Evolutionary conservation across 2,888 invertebrate genomes (phyloP), one percentile per base, ranked within the genome.

Genomic region (Abscondita cerata): DNA sequence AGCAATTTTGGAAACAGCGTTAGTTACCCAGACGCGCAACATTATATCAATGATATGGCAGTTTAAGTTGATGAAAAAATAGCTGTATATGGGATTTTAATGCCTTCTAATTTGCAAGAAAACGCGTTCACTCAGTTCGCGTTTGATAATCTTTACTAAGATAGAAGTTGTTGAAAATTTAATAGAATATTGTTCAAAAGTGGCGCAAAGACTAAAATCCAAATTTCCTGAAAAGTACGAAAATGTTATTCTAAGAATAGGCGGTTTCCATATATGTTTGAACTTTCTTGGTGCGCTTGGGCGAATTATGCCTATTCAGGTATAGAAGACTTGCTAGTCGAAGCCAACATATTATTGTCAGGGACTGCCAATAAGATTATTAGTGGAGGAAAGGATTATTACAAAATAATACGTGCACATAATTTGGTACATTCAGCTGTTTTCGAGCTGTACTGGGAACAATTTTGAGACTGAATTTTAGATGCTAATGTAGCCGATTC

Each of bases 281-380:
- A 58, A 52, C 52, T 58, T 44, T 38, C 20, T 58, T 20, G 41
- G 57, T 3, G 56, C 50, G 15, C 40, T 57, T 12, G 57, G 57
- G 1, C 48, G 19, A 19, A 9, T 48, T 12, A 48, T 48, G 48
- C 33, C 31, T 4, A 5, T 33, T 52, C 59, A 2, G 36, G 52
- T 25, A 38, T 59, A 31, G 47, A 47, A 25, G 25, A 52, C 3
- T 4, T 59, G 4, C 25, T 59, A 13, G 59, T 59, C 5, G 25
- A 33, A 8, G 47, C 20, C 1, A 12, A 25, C 8, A 34, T 59
- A 1, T 38, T 52, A 16, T 12, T 46, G 38, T 11, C 25, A 44
- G 48, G 50, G 9, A 59, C 48, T 11, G 59, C 38, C n/a, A 59
- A 59, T 18, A 59, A 53, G 33, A 15, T 59, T 12, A 9, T 59